Evolutionary conservation across 2,797 vertebrate genomes (phyloP).

Genomic region (Oreochromis grahami): DNA sequence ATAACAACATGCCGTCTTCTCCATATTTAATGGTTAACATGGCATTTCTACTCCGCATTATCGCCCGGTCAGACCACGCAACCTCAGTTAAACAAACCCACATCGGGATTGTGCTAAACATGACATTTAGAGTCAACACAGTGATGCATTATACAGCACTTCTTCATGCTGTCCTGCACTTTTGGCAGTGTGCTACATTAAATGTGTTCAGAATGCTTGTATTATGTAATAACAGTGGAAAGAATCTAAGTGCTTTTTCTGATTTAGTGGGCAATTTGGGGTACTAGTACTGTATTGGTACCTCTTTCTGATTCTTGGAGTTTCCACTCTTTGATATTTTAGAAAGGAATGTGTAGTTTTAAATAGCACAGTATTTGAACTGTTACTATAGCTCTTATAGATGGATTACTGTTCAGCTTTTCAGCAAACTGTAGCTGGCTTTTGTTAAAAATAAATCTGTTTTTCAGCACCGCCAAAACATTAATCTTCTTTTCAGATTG

Average conservation of each 20-base stretch:
- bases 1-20: conserved; percentile 59
- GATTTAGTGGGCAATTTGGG: background rate
- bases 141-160: conserved; percentile 13
- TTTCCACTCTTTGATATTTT: background rate
- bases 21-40: conserved; percentile 57
- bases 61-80: conserved; percentile 4
- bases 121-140: conserved; percentile 37
- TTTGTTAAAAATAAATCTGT: background rate
- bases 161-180: background rate
- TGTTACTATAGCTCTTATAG: background rate
- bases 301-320: background rate
- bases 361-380: background rate
- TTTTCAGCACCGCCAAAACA: background rate
- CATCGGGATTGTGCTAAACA: background rate
- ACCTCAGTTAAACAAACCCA: conserved; percentile 15
- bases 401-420: background rate
- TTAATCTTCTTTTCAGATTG: background rate
- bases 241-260: background rate
- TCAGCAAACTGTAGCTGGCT: background rate
- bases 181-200: background rate
- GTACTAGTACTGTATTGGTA: background rate
- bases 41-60: conserved; percentile 10
- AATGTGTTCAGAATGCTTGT: background rate
- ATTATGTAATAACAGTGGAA: background rate
- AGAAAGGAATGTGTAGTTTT: background rate